Percentiles rank a stretch among this genome's conserved stretches.
These are phyloP conservation scores for Clepsis dumicolana DNA, from an alignment of 2,888 invertebrate genomes.

Conservation along the genomic window DNA sequence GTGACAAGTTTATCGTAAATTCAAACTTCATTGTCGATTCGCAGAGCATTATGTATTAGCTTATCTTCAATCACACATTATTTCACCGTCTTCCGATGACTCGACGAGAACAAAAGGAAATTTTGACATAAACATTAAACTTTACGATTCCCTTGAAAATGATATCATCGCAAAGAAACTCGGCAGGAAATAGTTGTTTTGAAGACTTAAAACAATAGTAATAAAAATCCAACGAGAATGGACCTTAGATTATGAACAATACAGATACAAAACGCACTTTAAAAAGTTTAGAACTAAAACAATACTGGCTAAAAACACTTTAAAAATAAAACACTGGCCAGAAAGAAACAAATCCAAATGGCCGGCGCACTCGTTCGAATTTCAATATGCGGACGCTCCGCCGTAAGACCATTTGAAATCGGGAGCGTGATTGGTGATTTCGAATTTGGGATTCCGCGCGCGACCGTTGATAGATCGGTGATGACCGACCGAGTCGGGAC, in stretches of 20 bases:
- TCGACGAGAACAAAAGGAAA: slow-evolving; percentile 41
- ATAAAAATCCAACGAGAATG: slow-evolving; percentile 44
- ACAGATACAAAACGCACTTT: slow-evolving; percentile 50
- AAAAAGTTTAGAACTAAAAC: slow-evolving; percentile 33
- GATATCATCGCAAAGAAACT: slow-evolving; percentile 77
- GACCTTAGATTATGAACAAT: slow-evolving; percentile 25
- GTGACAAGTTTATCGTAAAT: slow-evolving; percentile 24
- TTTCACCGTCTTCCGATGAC: slow-evolving; percentile 41
- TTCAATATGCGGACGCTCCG: slow-evolving; percentile 67
- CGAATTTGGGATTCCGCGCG: slow-evolving; percentile 79
- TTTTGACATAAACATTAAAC: slow-evolving; percentile 49
- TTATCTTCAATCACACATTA: slow-evolving; percentile 39
- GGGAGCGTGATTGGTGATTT: slow-evolving; percentile 75
- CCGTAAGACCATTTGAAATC: slow-evolving; percentile 72
- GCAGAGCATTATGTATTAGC: slow-evolving; percentile 33
- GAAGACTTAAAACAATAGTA: slow-evolving; percentile 71
- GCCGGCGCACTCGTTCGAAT: slow-evolving; percentile 70
- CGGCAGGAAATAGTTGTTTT: slow-evolving; percentile 79
- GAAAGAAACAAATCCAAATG: slow-evolving; percentile 68
- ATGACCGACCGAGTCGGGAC: slow-evolving; percentile 65
- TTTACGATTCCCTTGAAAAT: slow-evolving; percentile 64
- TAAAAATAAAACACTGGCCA: slow-evolving; percentile 48
- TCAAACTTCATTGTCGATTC: slow-evolving; percentile 35
- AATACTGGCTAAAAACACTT: slow-evolving; percentile 49
- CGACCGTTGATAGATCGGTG: slow-evolving; percentile 81